Evolutionary conservation across 2,113 vertebrate genomes (phyloP).

Genomic region (Hiodon alosoides): DNA sequence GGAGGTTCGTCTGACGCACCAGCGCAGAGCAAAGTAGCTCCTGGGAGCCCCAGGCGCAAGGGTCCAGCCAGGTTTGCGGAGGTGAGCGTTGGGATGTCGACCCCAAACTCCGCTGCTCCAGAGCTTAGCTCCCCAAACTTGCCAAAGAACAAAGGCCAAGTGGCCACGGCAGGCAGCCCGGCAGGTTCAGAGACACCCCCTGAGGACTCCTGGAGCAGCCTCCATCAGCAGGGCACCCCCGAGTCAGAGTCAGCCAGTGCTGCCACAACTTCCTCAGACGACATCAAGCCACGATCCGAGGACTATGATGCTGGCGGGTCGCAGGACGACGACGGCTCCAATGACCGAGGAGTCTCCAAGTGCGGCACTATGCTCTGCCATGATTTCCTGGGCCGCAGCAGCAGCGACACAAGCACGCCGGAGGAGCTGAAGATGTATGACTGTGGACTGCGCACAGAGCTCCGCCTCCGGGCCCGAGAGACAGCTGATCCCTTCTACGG

Average conservation of each 20-base stretch:
- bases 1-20: slow-evolving; percentile 12
- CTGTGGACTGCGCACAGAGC: slow-evolving; percentile 81
- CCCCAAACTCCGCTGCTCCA: slow-evolving; percentile 10
- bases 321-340: slow-evolving; percentile 91
- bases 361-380: slow-evolving; percentile 91
- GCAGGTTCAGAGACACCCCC: slow-evolving; percentile 67
- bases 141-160: slow-evolving; percentile 59
- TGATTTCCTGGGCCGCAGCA: slow-evolving; percentile 92
- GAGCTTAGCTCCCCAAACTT: slow-evolving; percentile 38
- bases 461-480: slow-evolving; percentile 80
- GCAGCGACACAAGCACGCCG: slow-evolving; percentile 95
- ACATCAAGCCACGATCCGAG: slow-evolving; percentile 95
- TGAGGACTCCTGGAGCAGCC: slow-evolving; percentile 69
- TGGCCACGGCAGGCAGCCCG: slow-evolving; percentile 64
- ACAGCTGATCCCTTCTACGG: slow-evolving; percentile 61
- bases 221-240: slow-evolving; percentile 79
- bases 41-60: slow-evolving; percentile 8
- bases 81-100: slow-evolving; percentile 17
- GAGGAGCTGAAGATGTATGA: slow-evolving; percentile 93
- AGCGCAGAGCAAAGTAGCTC: slow-evolving; percentile 16
- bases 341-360: slow-evolving; percentile 84
- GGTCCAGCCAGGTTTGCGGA: slow-evolving; percentile 21
- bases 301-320: slow-evolving; percentile 97
- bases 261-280: slow-evolving; percentile 88
- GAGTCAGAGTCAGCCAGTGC: slow-evolving; percentile 87